Conservation (phyloP, 1,140 invertebrate genomes). For the Cheumatopsyche charites region DNA sequence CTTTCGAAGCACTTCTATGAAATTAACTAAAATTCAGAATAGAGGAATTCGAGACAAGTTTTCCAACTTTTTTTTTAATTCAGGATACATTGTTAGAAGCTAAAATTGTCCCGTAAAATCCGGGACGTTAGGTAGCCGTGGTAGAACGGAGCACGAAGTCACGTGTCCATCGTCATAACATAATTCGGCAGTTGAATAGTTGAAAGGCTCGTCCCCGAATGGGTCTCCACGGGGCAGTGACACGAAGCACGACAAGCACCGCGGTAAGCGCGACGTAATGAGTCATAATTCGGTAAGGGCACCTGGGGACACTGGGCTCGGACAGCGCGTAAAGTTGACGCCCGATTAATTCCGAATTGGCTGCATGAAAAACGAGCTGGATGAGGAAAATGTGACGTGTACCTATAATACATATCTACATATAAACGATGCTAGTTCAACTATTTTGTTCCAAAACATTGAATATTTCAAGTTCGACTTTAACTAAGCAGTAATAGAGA, state of each 20-base stretch:
- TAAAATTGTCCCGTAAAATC: too few species aligned
- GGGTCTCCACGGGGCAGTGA: slow-evolving; percentile 19
- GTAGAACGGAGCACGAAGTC: not conserved
- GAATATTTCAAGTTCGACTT: too few species aligned
- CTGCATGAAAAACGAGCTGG: too few species aligned
- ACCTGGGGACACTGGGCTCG: not conserved
- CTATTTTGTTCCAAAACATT: too few species aligned
- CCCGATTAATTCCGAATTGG: slow-evolving; percentile 24
- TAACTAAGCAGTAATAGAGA: too few species aligned
- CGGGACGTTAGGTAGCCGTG: not conserved
- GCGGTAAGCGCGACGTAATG: not conserved
- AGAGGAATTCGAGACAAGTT: not conserved
- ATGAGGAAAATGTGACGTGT: too few species aligned
- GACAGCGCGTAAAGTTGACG: not conserved
- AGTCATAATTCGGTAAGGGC: slow-evolving; percentile 26
- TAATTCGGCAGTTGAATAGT: slow-evolving; percentile 24
- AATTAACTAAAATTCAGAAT: too few species aligned
- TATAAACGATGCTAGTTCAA: too few species aligned
- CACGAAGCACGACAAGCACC: slow-evolving; percentile 10
- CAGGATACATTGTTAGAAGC: too few species aligned
- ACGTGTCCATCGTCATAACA: not conserved
- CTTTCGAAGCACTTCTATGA: too few species aligned
- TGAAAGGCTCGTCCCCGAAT: slow-evolving; percentile 6
- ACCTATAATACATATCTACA: too few species aligned
- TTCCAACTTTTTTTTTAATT: too few species aligned